These are phyloP conservation scores for Irena cyanogastra DNA, from an alignment of 2,113 vertebrate species.

Conservation along the genomic window DNA sequence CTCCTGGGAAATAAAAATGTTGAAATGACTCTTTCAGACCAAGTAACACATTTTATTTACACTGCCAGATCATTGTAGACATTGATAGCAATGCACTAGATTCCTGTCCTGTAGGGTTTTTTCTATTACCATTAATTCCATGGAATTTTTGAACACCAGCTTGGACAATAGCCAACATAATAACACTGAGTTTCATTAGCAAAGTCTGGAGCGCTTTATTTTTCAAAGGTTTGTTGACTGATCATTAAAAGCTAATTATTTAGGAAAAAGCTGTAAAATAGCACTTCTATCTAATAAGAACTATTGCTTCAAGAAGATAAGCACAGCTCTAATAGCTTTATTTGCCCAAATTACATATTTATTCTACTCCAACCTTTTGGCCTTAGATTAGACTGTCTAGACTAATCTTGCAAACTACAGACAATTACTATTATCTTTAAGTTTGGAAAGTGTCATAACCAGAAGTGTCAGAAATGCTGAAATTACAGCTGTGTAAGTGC, in stretches of 20 bases:
- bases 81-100: not conserved
- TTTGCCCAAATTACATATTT: conserved; percentile 11
- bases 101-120: not conserved
- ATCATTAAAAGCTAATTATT: conserved; percentile 42
- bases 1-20: not conserved
- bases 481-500: not conserved
- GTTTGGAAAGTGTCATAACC: not conserved
- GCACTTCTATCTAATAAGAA: not conserved
- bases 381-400: conserved; percentile 21
- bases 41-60: not conserved
- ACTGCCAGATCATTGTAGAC: not conserved
- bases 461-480: not conserved
- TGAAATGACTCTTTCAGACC: not conserved
- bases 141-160: not conserved
- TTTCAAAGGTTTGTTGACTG: not conserved
- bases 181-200: not conserved
- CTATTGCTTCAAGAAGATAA: not conserved
- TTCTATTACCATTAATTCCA: not conserved
- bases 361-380: conserved; percentile 16
- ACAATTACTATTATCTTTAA: not conserved
- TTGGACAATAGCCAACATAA: not conserved
- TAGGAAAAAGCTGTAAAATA: conserved; percentile 6
- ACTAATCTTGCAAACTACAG: not conserved
- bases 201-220: not conserved
- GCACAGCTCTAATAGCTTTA: not conserved